Evolutionary conservation across 2,113 vertebrate genomes (phyloP).

Genomic region (Ptilonorhynchus violaceus): DNA sequence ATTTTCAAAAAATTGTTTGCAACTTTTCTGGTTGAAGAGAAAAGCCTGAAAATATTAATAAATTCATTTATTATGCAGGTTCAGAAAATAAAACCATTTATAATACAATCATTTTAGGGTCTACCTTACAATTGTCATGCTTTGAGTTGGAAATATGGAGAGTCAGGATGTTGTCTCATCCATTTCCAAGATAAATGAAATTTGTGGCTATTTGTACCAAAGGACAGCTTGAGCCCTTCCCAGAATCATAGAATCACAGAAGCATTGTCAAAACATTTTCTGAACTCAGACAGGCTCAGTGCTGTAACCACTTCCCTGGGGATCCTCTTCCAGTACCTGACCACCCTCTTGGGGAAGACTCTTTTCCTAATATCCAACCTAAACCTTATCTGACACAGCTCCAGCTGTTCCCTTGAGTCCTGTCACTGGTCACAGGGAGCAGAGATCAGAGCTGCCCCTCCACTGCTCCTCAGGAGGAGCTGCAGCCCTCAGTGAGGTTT

Average conservation of each 20-base stretch:
- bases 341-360: not conserved
- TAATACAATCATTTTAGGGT: not conserved
- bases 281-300: not conserved
- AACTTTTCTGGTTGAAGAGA: not conserved
- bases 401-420: not conserved
- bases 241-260: not conserved
- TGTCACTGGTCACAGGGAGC: not conserved
- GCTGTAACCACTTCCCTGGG: not conserved
- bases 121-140: not conserved
- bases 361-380: not conserved
- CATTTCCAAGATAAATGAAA: not conserved
- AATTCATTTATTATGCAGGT: not conserved
- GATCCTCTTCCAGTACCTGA: not conserved
- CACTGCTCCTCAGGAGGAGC: not conserved
- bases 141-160: not conserved
- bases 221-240: not conserved
- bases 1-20: not conserved
- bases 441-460: not conserved
- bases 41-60: not conserved
- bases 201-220: fast-evolving
- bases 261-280: not conserved
- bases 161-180: not conserved
- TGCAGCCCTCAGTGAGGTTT: not conserved
- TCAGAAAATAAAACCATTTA: not conserved
- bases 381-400: not conserved